Evolutionary conservation across 2,797 vertebrate genomes (phyloP).

Genomic region (Alexandromys oeconomus): DNA sequence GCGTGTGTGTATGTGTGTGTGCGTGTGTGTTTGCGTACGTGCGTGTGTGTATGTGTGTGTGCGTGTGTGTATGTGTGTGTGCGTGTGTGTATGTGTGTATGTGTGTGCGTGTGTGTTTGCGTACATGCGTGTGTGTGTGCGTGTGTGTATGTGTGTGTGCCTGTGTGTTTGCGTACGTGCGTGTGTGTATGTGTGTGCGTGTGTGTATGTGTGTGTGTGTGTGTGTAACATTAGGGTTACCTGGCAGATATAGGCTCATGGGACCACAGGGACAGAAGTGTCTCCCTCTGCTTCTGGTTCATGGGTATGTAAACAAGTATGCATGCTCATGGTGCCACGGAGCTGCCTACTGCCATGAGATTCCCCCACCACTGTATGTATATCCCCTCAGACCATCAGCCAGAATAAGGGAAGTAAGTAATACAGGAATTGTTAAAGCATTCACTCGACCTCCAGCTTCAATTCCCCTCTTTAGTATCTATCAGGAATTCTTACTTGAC

Average conservation of each 20-base stretch:
- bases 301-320: neutral
- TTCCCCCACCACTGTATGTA: neutral
- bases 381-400: neutral
- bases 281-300: neutral
- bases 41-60: too few relatives aligned
- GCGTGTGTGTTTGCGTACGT: too few relatives aligned
- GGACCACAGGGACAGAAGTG: neutral
- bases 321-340: neutral
- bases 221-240: neutral
- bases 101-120: too few relatives aligned
- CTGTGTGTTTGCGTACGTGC: too few relatives aligned
- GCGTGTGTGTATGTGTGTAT: too few relatives aligned
- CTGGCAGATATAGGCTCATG: neutral
- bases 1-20: neutral
- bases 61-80: too few relatives aligned
- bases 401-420: neutral
- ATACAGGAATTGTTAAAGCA: neutral
- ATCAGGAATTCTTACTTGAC: neutral
- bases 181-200: too few relatives aligned
- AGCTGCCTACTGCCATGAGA: neutral
- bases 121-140: too few relatives aligned
- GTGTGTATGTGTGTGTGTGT: too few relatives aligned
- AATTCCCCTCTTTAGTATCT: constrained; percentile 1
- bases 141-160: neutral
- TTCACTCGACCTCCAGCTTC: neutral